Conservation (phyloP, 2,888 invertebrate species). For the Drosophila incognita region DNA sequence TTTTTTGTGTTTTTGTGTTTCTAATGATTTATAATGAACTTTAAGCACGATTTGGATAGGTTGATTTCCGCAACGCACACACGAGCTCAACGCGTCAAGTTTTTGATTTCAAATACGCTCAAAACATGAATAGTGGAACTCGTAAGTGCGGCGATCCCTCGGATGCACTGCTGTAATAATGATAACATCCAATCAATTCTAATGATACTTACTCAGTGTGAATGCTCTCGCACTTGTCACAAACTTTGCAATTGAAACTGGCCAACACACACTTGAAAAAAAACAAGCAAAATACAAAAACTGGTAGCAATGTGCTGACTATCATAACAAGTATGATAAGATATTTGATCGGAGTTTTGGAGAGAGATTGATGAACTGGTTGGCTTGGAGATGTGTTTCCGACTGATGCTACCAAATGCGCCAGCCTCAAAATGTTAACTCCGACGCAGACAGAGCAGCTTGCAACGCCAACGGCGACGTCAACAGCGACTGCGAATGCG, state of each 20-base stretch:
- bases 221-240: not conserved
- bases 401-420: constrained; percentile 82
- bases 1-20: not conserved
- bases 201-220: not conserved
- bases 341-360: not conserved
- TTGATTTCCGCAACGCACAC: constrained; percentile 30
- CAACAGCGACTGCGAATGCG: not conserved
- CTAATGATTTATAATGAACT: not conserved
- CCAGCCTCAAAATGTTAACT: constrained; percentile 75
- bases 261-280: constrained; percentile 9
- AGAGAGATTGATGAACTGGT: constrained; percentile 63
- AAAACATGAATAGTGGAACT: constrained; percentile 77
- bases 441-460: constrained; percentile 72
- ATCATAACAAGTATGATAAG: not conserved
- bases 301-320: not conserved
- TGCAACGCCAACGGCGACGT: constrained; percentile 43
- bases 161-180: not conserved
- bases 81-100: constrained; percentile 79
- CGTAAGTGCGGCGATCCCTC: constrained; percentile 48
- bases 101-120: constrained; percentile 63
- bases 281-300: not conserved
- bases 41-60: not conserved
- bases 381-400: constrained; percentile 81
- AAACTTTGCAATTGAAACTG: constrained; percentile 2
- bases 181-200: not conserved